Evolutionary conservation across 2,113 vertebrate genomes (phyloP), one percentile per base, ranked within the genome.

Genomic region (Syrmaticus mikado): DNA sequence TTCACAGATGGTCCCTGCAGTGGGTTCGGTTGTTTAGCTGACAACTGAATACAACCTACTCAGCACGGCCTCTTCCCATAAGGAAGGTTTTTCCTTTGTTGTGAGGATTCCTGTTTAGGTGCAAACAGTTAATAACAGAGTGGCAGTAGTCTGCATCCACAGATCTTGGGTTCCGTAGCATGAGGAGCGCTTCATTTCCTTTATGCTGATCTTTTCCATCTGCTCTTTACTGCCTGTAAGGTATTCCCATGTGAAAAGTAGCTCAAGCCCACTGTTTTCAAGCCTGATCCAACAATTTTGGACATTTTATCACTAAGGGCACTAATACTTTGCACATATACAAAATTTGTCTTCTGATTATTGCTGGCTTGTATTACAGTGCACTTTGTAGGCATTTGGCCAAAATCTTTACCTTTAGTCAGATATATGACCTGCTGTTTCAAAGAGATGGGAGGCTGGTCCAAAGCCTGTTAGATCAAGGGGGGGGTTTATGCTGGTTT

Each of bases 311-410:
- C 88, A 90, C 95, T 94, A 93, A 87, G 88, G 73, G 72, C 68
- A 94, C 72, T 81, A 62, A 91, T 73, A 92, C 60, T 94, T 90
- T 83, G 85, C 82, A 83, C 82, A 91, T 93, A 94, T 88, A 95
- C 76, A 81, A 77, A 90, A 96, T 94, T 96, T 96, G 94, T 95
- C 93, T 95, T 86, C 85, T 86, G 82, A 68, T 92, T 96, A 94
- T 77, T 92, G 82, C 68, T 76, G 64, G 82, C 75, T 93, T 96
- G 72, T 85, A 71, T 90, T 91, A 60, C 82, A 92, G 80, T 83
- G 87, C 68, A 50, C 55, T 96, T 85, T 74, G 88, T 60, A 83
- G 88, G 93, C 95, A 75, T 27, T 57, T 46, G 22, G 82, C 92
- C 93, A 92, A 48, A n/a, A 41, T 3, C 78, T 92, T 92, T 95